Base-by-base conservation (phyloP, 2,113 vertebrate species). In the Oreamnos americanus region DNA sequence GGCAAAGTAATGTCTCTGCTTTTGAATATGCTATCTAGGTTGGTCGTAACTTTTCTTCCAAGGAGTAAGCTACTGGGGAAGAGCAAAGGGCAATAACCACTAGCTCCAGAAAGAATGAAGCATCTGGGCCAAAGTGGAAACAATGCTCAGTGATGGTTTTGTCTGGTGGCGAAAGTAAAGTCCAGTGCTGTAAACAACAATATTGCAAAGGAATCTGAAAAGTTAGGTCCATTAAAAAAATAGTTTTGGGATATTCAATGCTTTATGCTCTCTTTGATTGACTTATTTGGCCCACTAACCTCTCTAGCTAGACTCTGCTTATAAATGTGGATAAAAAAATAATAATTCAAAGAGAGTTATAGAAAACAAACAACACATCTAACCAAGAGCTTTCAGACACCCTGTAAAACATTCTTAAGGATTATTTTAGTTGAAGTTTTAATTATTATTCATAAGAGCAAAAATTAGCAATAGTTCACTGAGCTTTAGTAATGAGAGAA, bases 341-440 rank as follows among this genome's bases (percentile, higher is more conserved):
- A 55, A 86, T 85, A 58, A 83, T 88, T 85, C 9, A 90, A 90
- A 89, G 33, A 43, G 43, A 90, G 1, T 6, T 74, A 6, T 33
- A 90, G 19, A n/a, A 94, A 93, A 87, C 26, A 90, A 81, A 96
- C 25, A 92, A 11, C 9, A 47, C 57, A 57, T 12, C 4, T 87
- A 84, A 76, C 15, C 51, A 92, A 67, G 17, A 76, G 17, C 39
- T 95, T 96, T 90, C 19, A 57, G 33, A 23, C 3, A 58, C 4
- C n/a, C 47, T 94, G 10, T 78, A 74, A 81, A 81, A 84, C 19
- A 91, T 82, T 85, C 47, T 62, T 87, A 92, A 91, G 7, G 4
- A 96, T 84, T 78, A 62, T 47, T 92, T 96, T 85, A 86, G n/a
- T 43, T 81, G 17, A 90, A 96, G 19, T 78, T 86, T 83, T 21